These are phyloP conservation scores for Phymatocera aterrima DNA, from an alignment of 2,888 invertebrate genomes.

Conservation along the genomic window DNA sequence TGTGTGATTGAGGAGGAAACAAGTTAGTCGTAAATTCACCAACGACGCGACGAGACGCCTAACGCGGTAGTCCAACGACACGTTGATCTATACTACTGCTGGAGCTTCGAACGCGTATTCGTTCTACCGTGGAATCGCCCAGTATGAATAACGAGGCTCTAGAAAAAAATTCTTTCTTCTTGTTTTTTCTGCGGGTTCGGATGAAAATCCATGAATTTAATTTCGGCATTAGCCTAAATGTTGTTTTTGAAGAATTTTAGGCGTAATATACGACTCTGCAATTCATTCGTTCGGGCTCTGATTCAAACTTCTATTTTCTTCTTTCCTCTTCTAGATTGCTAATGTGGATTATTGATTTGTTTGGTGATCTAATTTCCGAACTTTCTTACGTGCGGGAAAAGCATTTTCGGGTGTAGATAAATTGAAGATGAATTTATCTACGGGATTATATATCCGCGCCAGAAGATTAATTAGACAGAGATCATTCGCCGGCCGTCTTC, in stretches of 20 bases:
- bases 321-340: neutral
- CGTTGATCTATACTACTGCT: constrained; percentile 27
- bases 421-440: neutral
- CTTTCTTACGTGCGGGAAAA: neutral
- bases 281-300: no score
- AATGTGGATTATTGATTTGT: no score
- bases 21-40: constrained; percentile 11
- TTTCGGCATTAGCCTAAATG: no score
- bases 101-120: neutral
- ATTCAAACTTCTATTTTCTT: no score
- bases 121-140: neutral
- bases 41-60: neutral
- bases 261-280: no score
- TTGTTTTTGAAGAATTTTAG: no score
- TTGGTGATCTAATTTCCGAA: neutral
- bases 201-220: neutral
- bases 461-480: neutral
- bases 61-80: constrained; percentile 1
- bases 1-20: neutral
- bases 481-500: neutral
- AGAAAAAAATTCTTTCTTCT: neutral
- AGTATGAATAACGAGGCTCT: neutral
- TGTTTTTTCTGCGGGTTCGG: neutral
- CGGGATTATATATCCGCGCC: neutral
- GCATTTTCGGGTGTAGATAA: neutral